Evolutionary conservation across 30 jellyfish, hydroid and myxozoan species (phyloP), one percentile per base, ranked within the genome.

Genomic region (Turritopsis rubra): DNA sequence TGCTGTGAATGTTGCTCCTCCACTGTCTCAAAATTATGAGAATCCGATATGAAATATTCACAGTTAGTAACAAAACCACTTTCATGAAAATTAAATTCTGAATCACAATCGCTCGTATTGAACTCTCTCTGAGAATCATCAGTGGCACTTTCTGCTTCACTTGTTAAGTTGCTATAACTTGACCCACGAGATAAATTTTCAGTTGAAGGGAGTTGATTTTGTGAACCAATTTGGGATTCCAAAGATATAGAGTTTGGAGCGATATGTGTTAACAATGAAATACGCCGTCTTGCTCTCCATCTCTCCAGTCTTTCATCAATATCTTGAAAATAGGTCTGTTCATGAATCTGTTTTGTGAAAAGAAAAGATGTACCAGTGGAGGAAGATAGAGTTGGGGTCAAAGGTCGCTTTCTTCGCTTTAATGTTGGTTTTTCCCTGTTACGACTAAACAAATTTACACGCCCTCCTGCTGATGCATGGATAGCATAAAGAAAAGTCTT

Each of bases 1-100:
- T 94, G 97, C 25, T 71, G 31, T 22, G 95, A 79, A 76, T 94
- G 99, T 66, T 94, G 99, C 83, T 87, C 96, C 83, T 94, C 99
- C 13, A 94, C 88, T 4, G 85, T 23, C 73, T 94, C 96, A 52
- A 87, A 76, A 72, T 88, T 77, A 66, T 86, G 96, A 1, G 96
- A 74, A 23, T 83, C 84, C 5, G 89, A 87, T 54, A 94, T 94
- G 87, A 88, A 94, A 68, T 85, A 94, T 54, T 94, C 99, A 31
- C 99, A 94, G 75, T 94, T 89, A 19, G 95, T 84, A 0, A 83
- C 85, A 78, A 89, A 94, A 19, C 99, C 99, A 65, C 70, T 82
- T 29, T 94, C 99, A 29, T 83, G 75, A 16, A 66, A 26, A 52
- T 94, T 96, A 66, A 86, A 65, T 80, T 94, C 99, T 0, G 99